phyloP scores from a whole-genome alignment of 2,113 vertebrate genomes.

The Dermatemys mawii region DNA sequence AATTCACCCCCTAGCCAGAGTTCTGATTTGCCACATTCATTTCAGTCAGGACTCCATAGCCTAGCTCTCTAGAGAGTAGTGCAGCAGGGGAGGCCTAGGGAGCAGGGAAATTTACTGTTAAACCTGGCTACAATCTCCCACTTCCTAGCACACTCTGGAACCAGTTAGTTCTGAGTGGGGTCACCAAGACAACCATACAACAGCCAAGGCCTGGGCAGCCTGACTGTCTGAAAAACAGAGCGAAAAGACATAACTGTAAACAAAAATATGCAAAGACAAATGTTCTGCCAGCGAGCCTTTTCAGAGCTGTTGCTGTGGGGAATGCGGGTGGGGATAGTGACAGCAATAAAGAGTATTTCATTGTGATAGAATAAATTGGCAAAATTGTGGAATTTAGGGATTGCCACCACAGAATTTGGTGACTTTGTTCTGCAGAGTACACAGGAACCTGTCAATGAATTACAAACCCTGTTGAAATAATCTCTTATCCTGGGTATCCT shows the following conservation, averaged over 20 bases:
- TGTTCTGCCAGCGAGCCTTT: neutral
- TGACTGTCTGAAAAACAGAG: too few relatives aligned
- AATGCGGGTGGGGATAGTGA: neutral
- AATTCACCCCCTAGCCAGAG: neutral
- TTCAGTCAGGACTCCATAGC: neutral
- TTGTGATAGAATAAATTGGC: neutral
- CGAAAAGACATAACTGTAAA: too few relatives aligned
- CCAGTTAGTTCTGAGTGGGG: too few relatives aligned
- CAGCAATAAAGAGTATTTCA: neutral
- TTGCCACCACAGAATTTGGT: neutral
- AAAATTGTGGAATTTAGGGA: neutral
- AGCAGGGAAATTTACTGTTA: neutral
- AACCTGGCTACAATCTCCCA: too few relatives aligned
- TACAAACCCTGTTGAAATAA: too few relatives aligned
- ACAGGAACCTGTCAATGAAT: too few relatives aligned
- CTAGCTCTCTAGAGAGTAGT: neutral
- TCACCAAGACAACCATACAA: too few relatives aligned
- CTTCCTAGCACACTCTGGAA: too few relatives aligned
- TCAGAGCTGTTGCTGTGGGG: neutral
- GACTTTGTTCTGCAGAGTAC: neutral
- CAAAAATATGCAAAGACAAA: neutral
- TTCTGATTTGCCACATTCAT: fast-evolving
- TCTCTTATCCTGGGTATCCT: too few relatives aligned
- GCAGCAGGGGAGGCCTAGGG: neutral
- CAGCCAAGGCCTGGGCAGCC: too few relatives aligned